phyloP scores from a whole-genome alignment of 2,797 vertebrate species.

The Paramormyrops hopkinsi region DNA sequence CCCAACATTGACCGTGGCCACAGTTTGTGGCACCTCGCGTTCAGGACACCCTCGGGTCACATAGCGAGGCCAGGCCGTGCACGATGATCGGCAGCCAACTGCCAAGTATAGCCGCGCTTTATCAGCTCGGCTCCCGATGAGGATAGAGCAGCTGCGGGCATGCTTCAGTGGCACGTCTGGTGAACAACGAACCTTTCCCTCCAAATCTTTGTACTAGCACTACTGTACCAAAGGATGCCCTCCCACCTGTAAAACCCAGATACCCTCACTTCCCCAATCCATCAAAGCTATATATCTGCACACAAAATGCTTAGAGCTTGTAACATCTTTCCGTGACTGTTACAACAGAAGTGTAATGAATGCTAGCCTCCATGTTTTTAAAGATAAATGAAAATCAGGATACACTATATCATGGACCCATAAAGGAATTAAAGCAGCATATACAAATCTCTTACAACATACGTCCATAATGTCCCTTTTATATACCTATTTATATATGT shows the following conservation, averaged over 20 bases:
- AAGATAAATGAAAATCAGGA: background rate
- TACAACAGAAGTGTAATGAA: background rate
- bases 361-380: background rate
- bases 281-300: background rate
- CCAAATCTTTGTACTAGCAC: background rate
- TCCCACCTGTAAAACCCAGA: background rate
- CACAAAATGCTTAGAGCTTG: background rate
- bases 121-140: conserved; percentile 53
- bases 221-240: background rate
- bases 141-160: conserved; percentile 45
- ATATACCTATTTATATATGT: background rate
- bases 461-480: background rate
- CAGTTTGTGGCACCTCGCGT: conserved; percentile 39
- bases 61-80: conserved; percentile 38
- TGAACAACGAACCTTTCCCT: conserved; percentile 1
- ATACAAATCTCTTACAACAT: background rate
- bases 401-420: background rate
- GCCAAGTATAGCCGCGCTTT: conserved; percentile 64
- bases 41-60: conserved; percentile 52
- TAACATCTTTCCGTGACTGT: background rate
- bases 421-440: background rate
- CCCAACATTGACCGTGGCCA: conserved; percentile 20
- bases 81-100: conserved; percentile 38
- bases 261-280: background rate
- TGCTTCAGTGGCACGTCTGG: conserved; percentile 41